Evolutionary conservation across 2,888 invertebrate species (phyloP).

Genomic region (Hydropsyche betteni): DNA sequence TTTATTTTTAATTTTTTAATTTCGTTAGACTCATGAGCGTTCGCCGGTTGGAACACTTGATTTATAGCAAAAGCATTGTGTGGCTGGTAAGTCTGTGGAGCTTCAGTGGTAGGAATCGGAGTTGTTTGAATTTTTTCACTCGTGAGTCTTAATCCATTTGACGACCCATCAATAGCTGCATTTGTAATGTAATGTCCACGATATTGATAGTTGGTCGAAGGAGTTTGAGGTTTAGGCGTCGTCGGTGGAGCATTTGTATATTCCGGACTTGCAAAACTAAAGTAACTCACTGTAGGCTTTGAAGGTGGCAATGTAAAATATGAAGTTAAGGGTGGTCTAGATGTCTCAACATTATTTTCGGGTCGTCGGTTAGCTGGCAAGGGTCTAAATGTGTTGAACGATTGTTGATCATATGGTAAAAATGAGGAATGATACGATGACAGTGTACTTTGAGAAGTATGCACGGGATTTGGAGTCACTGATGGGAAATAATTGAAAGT

Average conservation of each 20-base stretch:
- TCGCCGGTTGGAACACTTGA: conserved; percentile 64
- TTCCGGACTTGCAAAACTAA: conserved; percentile 60
- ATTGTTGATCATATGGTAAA: conserved; percentile 37
- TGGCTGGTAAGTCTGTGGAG: conserved; percentile 55
- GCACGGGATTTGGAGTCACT: conserved; percentile 46
- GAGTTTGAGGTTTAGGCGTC: conserved; percentile 54
- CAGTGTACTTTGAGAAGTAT: conserved; percentile 39
- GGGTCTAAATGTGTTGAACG: conserved; percentile 41
- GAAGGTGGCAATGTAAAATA: conserved; percentile 58
- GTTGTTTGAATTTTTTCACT: conserved; percentile 53
- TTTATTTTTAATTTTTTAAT: conserved; percentile 42
- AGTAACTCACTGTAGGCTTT: conserved; percentile 62
- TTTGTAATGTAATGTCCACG: conserved; percentile 58
- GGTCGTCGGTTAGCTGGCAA: conserved; percentile 39
- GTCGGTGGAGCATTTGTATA: conserved; percentile 47
- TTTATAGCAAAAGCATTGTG: conserved; percentile 64
- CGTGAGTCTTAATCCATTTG: conserved; percentile 54
- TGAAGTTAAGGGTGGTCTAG: conserved; percentile 54
- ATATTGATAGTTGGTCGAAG: conserved; percentile 58
- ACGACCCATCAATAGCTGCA: conserved; percentile 52
- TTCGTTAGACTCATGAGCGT: conserved; percentile 57
- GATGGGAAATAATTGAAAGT: conserved; percentile 47
- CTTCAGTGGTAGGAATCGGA: conserved; percentile 52
- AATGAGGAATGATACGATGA: conserved; percentile 42
- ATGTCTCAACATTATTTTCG: conserved; percentile 52